Base-by-base conservation (phyloP, 2,888 invertebrate genomes). In the Charanyca ferruginea region DNA sequence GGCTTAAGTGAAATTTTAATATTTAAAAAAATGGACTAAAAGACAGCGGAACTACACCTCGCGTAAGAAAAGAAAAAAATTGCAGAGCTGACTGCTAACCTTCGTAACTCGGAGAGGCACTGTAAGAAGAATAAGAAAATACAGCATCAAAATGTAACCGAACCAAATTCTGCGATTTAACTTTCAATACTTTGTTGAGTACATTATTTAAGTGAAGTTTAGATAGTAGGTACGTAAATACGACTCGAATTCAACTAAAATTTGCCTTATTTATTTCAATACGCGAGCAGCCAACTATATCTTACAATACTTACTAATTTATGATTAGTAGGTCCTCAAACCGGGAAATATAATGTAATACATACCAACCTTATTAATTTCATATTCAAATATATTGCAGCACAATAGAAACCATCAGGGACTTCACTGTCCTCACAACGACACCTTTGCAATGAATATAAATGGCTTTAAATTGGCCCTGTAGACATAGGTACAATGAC, bases 401-500 rank as follows among this genome's bases (percentile, higher is more conserved):
- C 71, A 60, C 55, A 72, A 60, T 65, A 66, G 66, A 60, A 77
- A 57, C 44, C 73, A 53, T 44, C 20, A 77, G 52, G 42, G 59
- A 67, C 49, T 28, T 32, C 32, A 35, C 16, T 18, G 38, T 44
- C 54, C 63, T 70, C 44, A 60, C 49, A n/a, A n/a, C 11, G 22
- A 48, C 42, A 55, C 57, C 52, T 57, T 45, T 54, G 58, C 54
- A 44, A 20, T 66, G 73, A 77, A 74, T 77, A 65, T 77, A 77
- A 77, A 73, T 73, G 25, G 57, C 22, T 55, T 67, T 75, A 55
- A 73, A 64, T 67, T 73, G 54, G 65, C 49, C 3, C 41, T 18
- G 23, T 57, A 51, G 16, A 32, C 18, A 9, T 2, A n/a, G n/a
- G n/a, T n/a, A 22, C 66, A 67, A 74, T 73, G 23, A 25, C 42